Evolutionary conservation across 1,140 invertebrate genomes (phyloP).

Genomic region (Brachionus koreanus): DNA sequence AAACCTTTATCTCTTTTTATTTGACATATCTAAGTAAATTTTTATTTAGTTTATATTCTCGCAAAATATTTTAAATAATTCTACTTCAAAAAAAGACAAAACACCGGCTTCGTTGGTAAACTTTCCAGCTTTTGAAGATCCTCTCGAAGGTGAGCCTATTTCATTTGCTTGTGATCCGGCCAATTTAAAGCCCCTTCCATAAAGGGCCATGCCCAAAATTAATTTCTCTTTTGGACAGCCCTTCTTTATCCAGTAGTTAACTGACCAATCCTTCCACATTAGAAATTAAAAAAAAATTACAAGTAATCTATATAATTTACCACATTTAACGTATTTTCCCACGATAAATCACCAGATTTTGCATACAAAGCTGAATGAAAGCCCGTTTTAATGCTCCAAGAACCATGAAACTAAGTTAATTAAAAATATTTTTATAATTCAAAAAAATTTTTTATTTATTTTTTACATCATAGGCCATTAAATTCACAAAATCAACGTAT

Average conservation of each 20-base stretch:
- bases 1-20: slow-evolving; percentile 52
- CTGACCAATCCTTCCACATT: slow-evolving; percentile 30
- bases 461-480: slow-evolving; percentile 75
- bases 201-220: slow-evolving; percentile 76
- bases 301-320: slow-evolving; percentile 57
- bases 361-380: slow-evolving; percentile 40
- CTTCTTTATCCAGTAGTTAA: slow-evolving; percentile 65
- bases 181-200: slow-evolving; percentile 76
- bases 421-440: not conserved
- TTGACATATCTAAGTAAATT: slow-evolving; percentile 55
- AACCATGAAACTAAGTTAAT: slow-evolving; percentile 50
- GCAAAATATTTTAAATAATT: not conserved
- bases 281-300: slow-evolving; percentile 72
- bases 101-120: slow-evolving; percentile 81
- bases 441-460: not conserved
- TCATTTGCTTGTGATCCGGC: slow-evolving; percentile 41
- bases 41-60: not conserved
- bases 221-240: slow-evolving; percentile 74
- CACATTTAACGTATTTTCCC: slow-evolving; percentile 32
- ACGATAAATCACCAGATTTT: not conserved
- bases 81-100: slow-evolving; percentile 80
- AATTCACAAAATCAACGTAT: slow-evolving; percentile 88
- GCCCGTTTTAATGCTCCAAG: slow-evolving; percentile 34
- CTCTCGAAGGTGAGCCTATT: not conserved
- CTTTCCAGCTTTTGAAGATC: slow-evolving; percentile 50